These are phyloP conservation scores for Paraescarpia echinospica DNA, from an alignment of 1,140 invertebrate genomes.

Conservation along the genomic window DNA sequence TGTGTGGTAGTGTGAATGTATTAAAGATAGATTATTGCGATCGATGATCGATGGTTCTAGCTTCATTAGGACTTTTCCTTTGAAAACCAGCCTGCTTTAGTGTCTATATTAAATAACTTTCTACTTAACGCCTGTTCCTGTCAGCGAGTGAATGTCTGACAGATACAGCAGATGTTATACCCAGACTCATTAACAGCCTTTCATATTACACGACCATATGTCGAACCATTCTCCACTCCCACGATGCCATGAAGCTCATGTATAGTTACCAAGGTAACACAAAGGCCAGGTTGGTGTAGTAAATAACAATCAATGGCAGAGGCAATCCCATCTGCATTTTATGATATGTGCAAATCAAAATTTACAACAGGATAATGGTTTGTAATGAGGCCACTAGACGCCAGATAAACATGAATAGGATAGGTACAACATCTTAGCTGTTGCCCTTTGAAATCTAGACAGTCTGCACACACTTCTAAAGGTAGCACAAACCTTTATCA, in stretches of 20 bases:
- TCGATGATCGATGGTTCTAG: too few species aligned
- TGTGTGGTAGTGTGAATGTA: too few species aligned
- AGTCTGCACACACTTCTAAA: not conserved
- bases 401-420: not conserved
- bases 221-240: not conserved
- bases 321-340: not conserved
- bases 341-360: not conserved
- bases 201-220: not conserved
- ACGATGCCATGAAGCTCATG: not conserved
- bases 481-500: not conserved
- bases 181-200: not conserved
- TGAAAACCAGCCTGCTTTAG: not conserved
- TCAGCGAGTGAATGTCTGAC: not conserved
- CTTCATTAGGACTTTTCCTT: not conserved
- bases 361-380: not conserved
- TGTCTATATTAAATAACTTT: not conserved
- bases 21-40: too few species aligned
- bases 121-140: not conserved
- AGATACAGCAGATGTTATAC: not conserved
- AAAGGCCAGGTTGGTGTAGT: not conserved
- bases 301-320: not conserved
- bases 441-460: not conserved
- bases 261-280: not conserved
- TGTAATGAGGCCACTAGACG: not conserved
- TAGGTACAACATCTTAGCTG: not conserved